Evolutionary conservation across 2,888 invertebrate species (phyloP), one percentile per base, ranked within the genome.

Genomic region (Trissoscelio sp.): DNA sequence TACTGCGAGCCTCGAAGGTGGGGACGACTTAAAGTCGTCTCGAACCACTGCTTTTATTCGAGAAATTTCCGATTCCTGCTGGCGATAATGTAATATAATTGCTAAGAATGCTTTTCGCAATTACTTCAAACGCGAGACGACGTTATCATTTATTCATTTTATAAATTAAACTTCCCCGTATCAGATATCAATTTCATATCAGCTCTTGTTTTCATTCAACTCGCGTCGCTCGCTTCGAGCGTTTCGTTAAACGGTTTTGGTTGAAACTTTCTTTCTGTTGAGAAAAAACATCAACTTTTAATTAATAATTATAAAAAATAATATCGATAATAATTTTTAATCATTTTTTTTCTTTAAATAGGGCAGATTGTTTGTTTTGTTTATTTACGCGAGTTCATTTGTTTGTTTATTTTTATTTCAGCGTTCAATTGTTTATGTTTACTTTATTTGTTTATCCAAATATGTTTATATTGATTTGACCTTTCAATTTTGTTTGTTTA

Each of bases 51-150:
- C 16, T 31, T 60, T 44, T 62, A 28, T 6, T 18, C 28, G 31
- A 44, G 55, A 60, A 58, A 79, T 80, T 74, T 39, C 51, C 69
- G 39, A 73, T 60, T 66, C 48, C 42, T 70, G 18, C 51, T 18
- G 44, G 64, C 64, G 64, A 72, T 66, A 46, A 58, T 79, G 64
- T 66, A 72, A 78, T 55, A 44, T 70, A 62, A 78, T 70, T 70
- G 62, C 48, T 39, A 58, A 64, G 70, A 70, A 66, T 66, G 72
- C 72, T 57, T 62, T 31, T 58, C 48, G 46, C 69, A 78, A 78
- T 69, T 78, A 69, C 51, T 57, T 31, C 55, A 44, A 39, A 24
- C 51, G 48, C 53, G 48, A 7, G 31, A 11, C 24, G 66, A 12
- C 53, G 64, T 58, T 64, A 24, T 66, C 64, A 31, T 66, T 46